Evolutionary conservation across 2,888 invertebrate genomes (phyloP).

Genomic region (Pristionchus exspectatus): DNA sequence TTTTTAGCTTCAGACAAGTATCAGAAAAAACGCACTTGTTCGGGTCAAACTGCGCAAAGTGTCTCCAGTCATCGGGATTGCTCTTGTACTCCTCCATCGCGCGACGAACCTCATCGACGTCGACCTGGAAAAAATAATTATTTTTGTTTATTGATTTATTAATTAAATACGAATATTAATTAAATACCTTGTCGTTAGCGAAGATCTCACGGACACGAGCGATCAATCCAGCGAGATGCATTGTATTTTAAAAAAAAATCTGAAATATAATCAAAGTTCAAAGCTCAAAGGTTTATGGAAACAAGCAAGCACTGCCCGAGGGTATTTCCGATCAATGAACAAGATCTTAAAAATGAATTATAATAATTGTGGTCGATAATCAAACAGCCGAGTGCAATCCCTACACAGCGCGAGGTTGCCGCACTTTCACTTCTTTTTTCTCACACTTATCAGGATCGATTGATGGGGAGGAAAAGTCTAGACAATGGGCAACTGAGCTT

Average conservation of each 20-base stretch:
- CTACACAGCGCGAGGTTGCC: not conserved
- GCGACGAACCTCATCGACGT: constrained; percentile 90
- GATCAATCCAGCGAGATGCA: constrained; percentile 67
- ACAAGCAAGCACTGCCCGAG: no score
- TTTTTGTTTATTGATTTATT: not conserved
- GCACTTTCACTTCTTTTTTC: constrained; percentile 7
- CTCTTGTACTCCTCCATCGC: constrained; percentile 90
- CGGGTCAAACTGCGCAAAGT: constrained; percentile 94
- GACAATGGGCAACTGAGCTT: no score
- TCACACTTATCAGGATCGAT: not conserved
- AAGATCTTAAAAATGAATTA: no score
- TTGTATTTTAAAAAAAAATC: constrained; percentile 25
- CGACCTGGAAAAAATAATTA: constrained; percentile 83
- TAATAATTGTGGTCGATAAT: not conserved
- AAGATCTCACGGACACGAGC: constrained; percentile 71
- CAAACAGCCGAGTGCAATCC: not conserved
- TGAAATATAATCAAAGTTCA: not conserved
- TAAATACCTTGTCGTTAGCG: constrained; percentile 84
- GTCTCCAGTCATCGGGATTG: constrained; percentile 92
- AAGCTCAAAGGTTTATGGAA: no score
- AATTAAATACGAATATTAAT: not conserved
- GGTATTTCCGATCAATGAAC: no score
- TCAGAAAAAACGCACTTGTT: constrained; percentile 80
- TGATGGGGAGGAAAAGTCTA: not conserved
- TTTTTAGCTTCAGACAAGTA: not conserved